Percentiles rank a stretch among this genome's conserved stretches.
These are phyloP conservation scores for Muraenolepis orangiensis DNA, from an alignment of 2,797 vertebrate genomes.

Conservation along the genomic window DNA sequence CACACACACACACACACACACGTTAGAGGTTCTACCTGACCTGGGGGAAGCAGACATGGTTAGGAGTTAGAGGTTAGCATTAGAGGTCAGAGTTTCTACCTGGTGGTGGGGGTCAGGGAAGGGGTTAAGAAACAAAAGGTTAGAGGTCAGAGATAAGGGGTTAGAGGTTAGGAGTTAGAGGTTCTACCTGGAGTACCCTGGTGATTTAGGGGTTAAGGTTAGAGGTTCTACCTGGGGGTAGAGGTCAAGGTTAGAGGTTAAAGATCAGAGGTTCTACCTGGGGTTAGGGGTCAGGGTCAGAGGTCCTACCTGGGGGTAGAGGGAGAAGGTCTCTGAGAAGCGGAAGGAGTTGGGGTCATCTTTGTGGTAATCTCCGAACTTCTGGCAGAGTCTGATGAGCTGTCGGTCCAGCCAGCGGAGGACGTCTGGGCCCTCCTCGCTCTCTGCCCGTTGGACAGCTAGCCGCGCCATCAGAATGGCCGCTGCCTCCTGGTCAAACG, in stretches of 20 bases:
- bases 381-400: slow-evolving; percentile 96
- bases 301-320: slow-evolving; percentile 89
- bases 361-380: slow-evolving; percentile 98
- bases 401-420: slow-evolving; percentile 96
- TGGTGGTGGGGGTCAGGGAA: too few relatives aligned
- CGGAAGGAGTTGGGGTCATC: slow-evolving; percentile 96
- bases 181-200: background rate
- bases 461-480: slow-evolving; percentile 94
- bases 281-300: background rate
- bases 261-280: background rate
- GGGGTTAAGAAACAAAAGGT: too few relatives aligned
- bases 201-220: background rate
- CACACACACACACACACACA: too few relatives aligned
- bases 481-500: slow-evolving; percentile 94
- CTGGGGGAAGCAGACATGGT: too few relatives aligned
- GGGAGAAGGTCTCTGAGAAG: slow-evolving; percentile 96
- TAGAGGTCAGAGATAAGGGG: background rate
- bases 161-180: too few relatives aligned
- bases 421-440: slow-evolving; percentile 95
- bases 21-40: too few relatives aligned
- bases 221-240: background rate
- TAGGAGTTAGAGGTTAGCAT: too few relatives aligned
- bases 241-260: background rate
- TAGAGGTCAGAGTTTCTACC: too few relatives aligned
- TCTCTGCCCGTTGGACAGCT: slow-evolving; percentile 91